Percentiles rank a stretch among this genome's conserved stretches.
Conservation (phyloP, 2,888 invertebrate species). For the Dicranocentrus wangi region DNA sequence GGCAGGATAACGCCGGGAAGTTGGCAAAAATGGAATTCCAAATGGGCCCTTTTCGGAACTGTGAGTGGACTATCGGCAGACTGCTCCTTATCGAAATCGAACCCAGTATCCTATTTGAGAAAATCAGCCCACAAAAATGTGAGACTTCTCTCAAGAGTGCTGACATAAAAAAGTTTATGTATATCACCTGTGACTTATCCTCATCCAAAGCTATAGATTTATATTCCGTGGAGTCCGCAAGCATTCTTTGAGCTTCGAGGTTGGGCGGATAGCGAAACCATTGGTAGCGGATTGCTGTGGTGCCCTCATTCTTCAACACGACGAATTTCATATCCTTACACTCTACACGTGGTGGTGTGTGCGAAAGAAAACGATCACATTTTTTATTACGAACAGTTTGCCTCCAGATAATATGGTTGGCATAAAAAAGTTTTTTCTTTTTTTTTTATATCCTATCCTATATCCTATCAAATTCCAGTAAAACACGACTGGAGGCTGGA, state of each 20-base stretch:
- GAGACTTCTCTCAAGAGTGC: too few species aligned
- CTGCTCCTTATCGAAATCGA: neutral
- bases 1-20: slow-evolving; percentile 66
- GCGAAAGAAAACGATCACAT: neutral
- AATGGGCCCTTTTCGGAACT: slow-evolving; percentile 57
- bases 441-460: too few species aligned
- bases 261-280: slow-evolving; percentile 67
- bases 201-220: slow-evolving; percentile 25
- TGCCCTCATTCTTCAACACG: slow-evolving; percentile 68
- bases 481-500: too few species aligned
- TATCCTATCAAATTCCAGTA: too few species aligned
- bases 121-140: too few species aligned
- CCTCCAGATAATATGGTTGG: too few species aligned
- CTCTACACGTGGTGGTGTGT: slow-evolving; percentile 51
- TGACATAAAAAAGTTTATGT: too few species aligned
- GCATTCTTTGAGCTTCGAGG: slow-evolving; percentile 53
- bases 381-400: neutral
- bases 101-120: neutral
- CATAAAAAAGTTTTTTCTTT: too few species aligned
- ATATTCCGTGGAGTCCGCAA: slow-evolving; percentile 49
- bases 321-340: slow-evolving; percentile 65
- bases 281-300: slow-evolving; percentile 67
- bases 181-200: slow-evolving; percentile 31
- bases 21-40: slow-evolving; percentile 69
- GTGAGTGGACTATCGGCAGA: slow-evolving; percentile 1